Percentiles rank a stretch among this genome's conserved stretches.
Evolutionary conservation across 2,797 vertebrate genomes (phyloP).

Genomic region (Lacerta bilineata): DNA sequence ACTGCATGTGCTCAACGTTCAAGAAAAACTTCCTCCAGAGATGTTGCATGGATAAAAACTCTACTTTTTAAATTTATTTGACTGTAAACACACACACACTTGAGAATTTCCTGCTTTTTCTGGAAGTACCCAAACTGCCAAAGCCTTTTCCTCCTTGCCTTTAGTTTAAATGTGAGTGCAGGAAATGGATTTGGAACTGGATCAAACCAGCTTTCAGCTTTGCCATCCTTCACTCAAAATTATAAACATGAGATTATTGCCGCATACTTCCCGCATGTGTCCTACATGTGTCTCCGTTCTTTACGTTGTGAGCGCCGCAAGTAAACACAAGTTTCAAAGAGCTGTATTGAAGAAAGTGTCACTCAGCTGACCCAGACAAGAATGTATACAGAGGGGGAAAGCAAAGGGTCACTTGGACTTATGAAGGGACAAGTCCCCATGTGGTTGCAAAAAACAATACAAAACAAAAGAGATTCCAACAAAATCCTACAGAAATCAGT

Average conservation of each 20-base stretch:
- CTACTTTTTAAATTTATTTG: not conserved
- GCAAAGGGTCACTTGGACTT: constrained; percentile 7
- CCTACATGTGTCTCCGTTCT: constrained; percentile 70
- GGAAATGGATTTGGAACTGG: constrained; percentile 71
- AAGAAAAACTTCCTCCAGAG: not conserved
- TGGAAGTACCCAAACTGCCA: constrained; percentile 24
- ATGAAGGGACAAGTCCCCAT: not conserved
- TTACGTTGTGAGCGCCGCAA: constrained; percentile 47
- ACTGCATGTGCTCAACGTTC: not conserved
- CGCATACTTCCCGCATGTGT: constrained; percentile 68
- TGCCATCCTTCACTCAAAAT: constrained; percentile 61
- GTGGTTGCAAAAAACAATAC: not conserved
- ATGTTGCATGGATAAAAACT: not conserved
- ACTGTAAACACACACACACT: not conserved
- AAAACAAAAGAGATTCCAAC: not conserved
- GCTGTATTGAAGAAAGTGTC: constrained; percentile 17
- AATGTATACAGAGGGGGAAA: not conserved
- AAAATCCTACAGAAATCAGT: not conserved
- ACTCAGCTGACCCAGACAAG: constrained; percentile 14
- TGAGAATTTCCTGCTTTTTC: not conserved
- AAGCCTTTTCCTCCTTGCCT: constrained; percentile 48
- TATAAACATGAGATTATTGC: constrained; percentile 68
- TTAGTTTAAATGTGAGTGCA: constrained; percentile 69
- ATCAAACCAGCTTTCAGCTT: constrained; percentile 67
- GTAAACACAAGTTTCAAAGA: constrained; percentile 54